Evolutionary conservation across 1,140 invertebrate genomes (phyloP), one percentile per base, ranked within the genome.

Genomic region (Dufourea novaeangliae): DNA sequence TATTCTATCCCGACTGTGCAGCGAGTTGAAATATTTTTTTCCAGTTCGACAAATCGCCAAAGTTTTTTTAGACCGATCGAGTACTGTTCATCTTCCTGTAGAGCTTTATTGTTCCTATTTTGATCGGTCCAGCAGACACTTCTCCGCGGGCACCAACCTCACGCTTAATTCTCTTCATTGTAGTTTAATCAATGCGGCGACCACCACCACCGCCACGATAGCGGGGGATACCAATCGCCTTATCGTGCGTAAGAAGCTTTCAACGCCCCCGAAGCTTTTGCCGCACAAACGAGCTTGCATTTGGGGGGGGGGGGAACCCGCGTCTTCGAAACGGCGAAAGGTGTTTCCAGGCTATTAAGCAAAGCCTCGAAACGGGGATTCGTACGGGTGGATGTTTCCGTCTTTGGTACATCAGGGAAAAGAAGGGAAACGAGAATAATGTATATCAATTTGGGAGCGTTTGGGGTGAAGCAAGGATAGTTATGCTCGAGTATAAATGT

Each of bases 101-200:
- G 34, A 20, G 6, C 22, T 3, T n/a, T 20, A 52, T 50, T 37
- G 34, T 6, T 37, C 41, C 37, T 41, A 20, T n/a, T n/a, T 20
- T n/a, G 8, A 46, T n/a, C 1, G 5, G 14, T 8, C 12, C 54
- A 6, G 54, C 17, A 17, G 17, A 20, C 56, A 34, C 32, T n/a
- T 12, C 12, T 10, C 12, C 54, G 27, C 8, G 11, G 25, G 7
- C 25, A 63, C 54, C 27, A 78, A 68, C 27, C 61, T 67, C 46
- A 29, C 62, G 50, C n/a, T 57, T 82, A 69, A 83, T 83, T 56
- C 17, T 57, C 52, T 52, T 27, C 39, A 72, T 82, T 78, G 77
- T 54, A 54, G 29, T 79, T 74, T 83, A 83, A 83, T 83, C 44
- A 66, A 70, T 63, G 50, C 44, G 56, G 46, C 27, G 34, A 70